phyloP scores from a whole-genome alignment of 92 coral and sea anemone species.

The Actinostola sp. region DNA sequence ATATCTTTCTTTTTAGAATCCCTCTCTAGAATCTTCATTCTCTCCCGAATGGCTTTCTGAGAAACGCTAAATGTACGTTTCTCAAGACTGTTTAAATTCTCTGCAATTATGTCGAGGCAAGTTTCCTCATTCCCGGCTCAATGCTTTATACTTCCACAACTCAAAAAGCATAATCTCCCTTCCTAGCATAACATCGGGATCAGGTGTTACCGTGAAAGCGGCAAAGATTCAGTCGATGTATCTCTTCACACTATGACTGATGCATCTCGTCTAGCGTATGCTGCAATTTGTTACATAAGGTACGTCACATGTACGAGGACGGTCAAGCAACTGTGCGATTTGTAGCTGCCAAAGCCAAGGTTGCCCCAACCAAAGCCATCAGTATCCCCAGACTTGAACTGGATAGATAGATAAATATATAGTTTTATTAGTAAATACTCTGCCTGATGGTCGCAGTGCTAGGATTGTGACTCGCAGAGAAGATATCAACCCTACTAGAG shows the following conservation, averaged over 20 bases:
- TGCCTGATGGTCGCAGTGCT: slow-evolving; percentile 58
- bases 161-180: no score
- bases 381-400: slow-evolving; percentile 36
- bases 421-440: no score
- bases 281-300: slow-evolving; percentile 46
- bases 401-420: no score
- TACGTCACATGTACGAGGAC: slow-evolving; percentile 42
- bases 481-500: slow-evolving; percentile 33
- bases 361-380: slow-evolving; percentile 50
- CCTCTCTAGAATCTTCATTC: no score
- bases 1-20: no score
- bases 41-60: no score
- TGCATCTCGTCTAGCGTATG: slow-evolving; percentile 46
- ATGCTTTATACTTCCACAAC: no score
- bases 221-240: background rate
- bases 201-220: background rate
- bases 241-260: slow-evolving; percentile 54
- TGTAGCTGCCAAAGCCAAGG: slow-evolving; percentile 65
- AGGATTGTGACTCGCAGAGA: slow-evolving; percentile 49
- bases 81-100: no score
- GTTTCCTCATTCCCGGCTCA: no score
- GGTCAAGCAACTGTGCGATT: slow-evolving; percentile 35
- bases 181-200: no score
- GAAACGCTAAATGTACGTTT: no score
- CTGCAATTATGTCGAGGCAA: no score